A percentile compares a stretch with the other conserved stretches of the same genome.
Conservation (phyloP, 2,113 vertebrate species). For the Noturus placidus region DNA sequence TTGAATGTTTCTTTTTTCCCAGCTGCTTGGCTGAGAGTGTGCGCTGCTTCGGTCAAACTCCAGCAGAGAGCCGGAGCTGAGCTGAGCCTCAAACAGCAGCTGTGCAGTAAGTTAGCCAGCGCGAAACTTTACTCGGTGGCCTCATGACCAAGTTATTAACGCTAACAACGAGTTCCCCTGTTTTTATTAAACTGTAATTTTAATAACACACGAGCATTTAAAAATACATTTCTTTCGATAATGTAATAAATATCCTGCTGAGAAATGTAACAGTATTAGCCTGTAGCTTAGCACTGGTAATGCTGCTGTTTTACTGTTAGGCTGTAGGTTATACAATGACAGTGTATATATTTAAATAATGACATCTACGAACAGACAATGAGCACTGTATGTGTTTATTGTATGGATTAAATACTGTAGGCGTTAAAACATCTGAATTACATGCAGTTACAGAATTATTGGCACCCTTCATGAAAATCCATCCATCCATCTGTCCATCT, state of each 20-base stretch:
- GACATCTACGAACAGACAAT: too few relatives aligned
- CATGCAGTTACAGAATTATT: not conserved
- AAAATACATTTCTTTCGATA: not conserved
- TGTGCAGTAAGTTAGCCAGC: not conserved
- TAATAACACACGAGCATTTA: too few relatives aligned
- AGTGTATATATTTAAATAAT: too few relatives aligned
- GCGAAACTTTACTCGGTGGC: not conserved
- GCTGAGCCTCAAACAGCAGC: not conserved
- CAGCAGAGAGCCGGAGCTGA: not conserved
- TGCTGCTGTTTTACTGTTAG: not conserved
- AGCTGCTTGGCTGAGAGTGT: not conserved
- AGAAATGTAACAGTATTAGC: not conserved
- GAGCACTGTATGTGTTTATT: not conserved
- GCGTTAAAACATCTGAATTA: not conserved
- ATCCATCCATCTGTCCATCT: too few relatives aligned
- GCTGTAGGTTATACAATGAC: not conserved
- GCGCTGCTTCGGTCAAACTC: not conserved
- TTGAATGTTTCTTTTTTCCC: not conserved
- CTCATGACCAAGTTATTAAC: too few relatives aligned
- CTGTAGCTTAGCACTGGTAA: conserved; percentile 9
- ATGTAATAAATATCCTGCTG: too few relatives aligned
- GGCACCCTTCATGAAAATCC: not conserved
- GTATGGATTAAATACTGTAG: not conserved
- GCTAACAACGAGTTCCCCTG: not conserved
- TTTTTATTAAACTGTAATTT: not conserved